Base-by-base conservation (phyloP, 2,797 vertebrate species). In the Muscicapa striata region DNA sequence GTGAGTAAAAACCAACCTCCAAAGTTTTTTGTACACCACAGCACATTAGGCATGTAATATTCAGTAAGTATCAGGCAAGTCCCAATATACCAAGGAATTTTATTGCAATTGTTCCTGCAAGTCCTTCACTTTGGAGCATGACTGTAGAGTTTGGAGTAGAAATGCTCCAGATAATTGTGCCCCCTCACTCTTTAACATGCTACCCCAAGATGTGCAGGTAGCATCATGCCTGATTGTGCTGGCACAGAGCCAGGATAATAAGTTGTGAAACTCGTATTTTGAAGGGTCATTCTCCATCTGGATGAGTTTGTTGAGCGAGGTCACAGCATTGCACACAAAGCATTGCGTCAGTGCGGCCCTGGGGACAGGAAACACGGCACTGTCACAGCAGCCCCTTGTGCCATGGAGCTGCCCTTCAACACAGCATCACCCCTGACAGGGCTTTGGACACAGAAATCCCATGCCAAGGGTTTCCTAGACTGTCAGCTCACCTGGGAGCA, bases 211-310 rank as follows among this genome's bases (percentile, higher is more conserved):
- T 36, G 36, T 36, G 36, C 36, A 9, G 36, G 36, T 36, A 36
- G 36, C 36, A 36, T 36, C 8, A 36, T 36, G 36, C 36, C 62
- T 41, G 40, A 57, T 66, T 16, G 10, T 22, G 15, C 16, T 22
- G 58, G 30, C 54, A 64, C 34, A 36, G 83, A 78, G 19, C 15
- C 69, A 46, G 69, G 30, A 43, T 22, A 90, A 3, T 6, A 51
- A 67, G 19, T 21, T 84, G 46, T 66, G 70, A 84, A 93, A 92
- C 41, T 27, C 14, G 16, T 0, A 1, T 20, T 85, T 26, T 38
- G 58, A 90, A 70, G 66, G 64, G 79, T 70, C 86, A 74, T 70
- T 77, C 84, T 73, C 85, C 87, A 83, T 80, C 93, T 54, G 82
- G 74, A 40, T 64, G 58, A 61, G 69, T 83, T 75, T 13, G 34